Evolutionary conservation across 2,888 invertebrate genomes (phyloP), one percentile per base, ranked within the genome.

Genomic region (Elaeidobius kamerunicus): DNA sequence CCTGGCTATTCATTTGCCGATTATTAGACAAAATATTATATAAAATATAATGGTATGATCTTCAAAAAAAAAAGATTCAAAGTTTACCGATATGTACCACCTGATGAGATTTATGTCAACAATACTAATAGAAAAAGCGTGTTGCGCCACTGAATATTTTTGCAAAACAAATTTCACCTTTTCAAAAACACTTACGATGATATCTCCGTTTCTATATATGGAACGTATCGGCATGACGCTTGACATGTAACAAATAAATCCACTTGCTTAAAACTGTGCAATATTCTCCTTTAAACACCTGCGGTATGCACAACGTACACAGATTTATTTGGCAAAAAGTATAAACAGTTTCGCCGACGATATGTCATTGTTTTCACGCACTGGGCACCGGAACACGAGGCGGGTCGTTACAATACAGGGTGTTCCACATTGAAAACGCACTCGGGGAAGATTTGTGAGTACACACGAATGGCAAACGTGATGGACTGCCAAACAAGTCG

Each of bases 401-500:
- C 38, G 38, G 38, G 46, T 46, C 16, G 20, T 15, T 44, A 7
- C n/a, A n/a, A n/a, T 44, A 44, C 35, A 35, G 35, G 23, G 44
- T 44, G 44, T 3, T 11, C 20, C 44, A 19, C 35, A 19, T 34
- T 44, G 11, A 11, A 30, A 23, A 3, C 2, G 11, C 12, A n/a
- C 30, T n/a, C 2, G 3, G 9, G 9, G 5, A 23, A 23, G 23
- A 4, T 4, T 23, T 23, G 23, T 9, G 23, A 23, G 23, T 6
- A 23, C 39, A 17, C 52, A 52, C 43, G 41, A 27, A 52, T 14
- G 7, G 27, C 46, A 32, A 36, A 44, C 57, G 57, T 57, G 57
- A 57, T 47, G 48, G 42, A 57, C 51, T 43, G 55, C 51, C 51
- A 57, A 57, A 55, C 54, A 47, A 38, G 44, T 57, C 55, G n/a